Base-by-base conservation (phyloP, 2,797 vertebrate genomes). In the Sebastes kiyomatsui region DNA sequence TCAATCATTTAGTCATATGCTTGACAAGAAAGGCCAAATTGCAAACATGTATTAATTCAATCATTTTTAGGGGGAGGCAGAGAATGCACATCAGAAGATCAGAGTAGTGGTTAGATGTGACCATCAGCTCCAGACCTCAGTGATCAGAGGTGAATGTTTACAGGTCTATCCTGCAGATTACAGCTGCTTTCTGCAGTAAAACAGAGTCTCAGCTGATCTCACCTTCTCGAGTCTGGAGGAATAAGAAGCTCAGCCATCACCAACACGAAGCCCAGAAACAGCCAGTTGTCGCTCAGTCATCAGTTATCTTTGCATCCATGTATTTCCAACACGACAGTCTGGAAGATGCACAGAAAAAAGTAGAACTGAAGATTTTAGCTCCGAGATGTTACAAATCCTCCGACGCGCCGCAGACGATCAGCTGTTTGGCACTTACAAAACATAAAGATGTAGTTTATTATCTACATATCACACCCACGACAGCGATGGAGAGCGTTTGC, bases 231-330 rank as follows among this genome's bases (percentile, higher is more conserved):
- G 20, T 90, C 83, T 32, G 85, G 59, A 65, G 59, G 79, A 75
- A 68, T 27, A 2, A 79, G 59, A 38, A 38, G 35, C 11, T 94
- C 91, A 73, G 93, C 92, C 94, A 95, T 93, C 71, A 52, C 75
- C 60, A 22, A 64, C 56, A 14, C 20, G n/a, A 49, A 65, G 62
- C 14, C 32, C 70, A 25, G 62, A 25, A 7, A 46, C 58, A 67
- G 7, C 7, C 1, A 7, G 3, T 20, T 1, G 20, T 6, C 16
- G 10, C 4, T 42, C 55, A n/a, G 55, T 60, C 78, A 46, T 87
- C 73, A 3, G 86, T 68, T 38, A 79, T 76, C 54, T 54, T 10
- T 38, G 27, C 22, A 32, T 46, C 58, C 78, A 72, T 78, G 77
- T 49, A 22, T 28, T 22, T 64, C 30, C 13, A 5, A 55, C 46